Evolutionary conservation across 2,888 invertebrate species (phyloP), one percentile per base, ranked within the genome.

Genomic region (Trilocha varians): DNA sequence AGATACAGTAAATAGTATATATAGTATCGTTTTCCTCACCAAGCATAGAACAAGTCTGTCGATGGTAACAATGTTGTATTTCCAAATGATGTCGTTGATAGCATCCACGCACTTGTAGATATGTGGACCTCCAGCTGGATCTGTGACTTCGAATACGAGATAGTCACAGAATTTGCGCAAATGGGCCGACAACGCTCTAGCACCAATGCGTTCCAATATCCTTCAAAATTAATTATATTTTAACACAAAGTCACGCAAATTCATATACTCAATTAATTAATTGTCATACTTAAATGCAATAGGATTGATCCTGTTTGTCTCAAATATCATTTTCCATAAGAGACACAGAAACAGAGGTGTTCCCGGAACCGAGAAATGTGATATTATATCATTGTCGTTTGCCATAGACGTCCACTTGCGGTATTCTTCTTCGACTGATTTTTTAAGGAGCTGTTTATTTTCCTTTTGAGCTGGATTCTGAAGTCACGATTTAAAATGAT

Each of bases 361-460:
- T 34, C 95, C 95, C n/a, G 95, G 93, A 13, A 95, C 93, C 1
- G 97, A 96, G 70, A 98, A 98, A 73, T 98, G 98, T 1, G 96
- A 93, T 59, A 98, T 95, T 34, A 97, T 95, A 67, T 98, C 98
- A 69, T 96, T 96, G 69, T 98, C 98, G 73, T 97, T 98, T 35
- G 93, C 95, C 97, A 98, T 98, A 0, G 96, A 95, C 35, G 93
- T 94, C 97, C 97, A 98, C 70, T 97, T 98, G 49, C 97, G 88
- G 65, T 97, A 98, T 65, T 98, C 98, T 63, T 97, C 96, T 60
- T 97, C 97, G 0, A 97, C 96, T 0, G 95, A 94, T 78, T 95
- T 95, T 76, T 96, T 97, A 1, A 98, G 82, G 49, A 94, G 90
- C 61, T 94, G 94, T 64, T 97, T 97, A 69, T 97, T 96, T 69